These are phyloP conservation scores for Amphiprion clarkii DNA, from an alignment of 2,797 vertebrate genomes.

Conservation along the genomic window DNA sequence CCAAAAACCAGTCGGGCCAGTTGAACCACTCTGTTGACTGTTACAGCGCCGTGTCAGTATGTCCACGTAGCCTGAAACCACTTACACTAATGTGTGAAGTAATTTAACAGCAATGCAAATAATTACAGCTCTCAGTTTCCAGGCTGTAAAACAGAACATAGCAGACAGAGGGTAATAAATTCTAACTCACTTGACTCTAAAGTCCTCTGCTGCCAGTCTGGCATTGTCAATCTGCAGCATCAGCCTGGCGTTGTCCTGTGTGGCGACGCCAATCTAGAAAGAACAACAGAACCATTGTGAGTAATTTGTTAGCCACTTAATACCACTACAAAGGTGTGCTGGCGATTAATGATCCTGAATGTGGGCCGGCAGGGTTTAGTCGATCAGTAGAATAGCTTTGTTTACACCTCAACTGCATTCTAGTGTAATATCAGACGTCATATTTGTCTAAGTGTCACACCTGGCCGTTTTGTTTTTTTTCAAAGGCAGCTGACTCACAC, in stretches of 20 bases:
- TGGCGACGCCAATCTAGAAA: conserved; percentile 73
- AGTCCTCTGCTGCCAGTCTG: conserved; percentile 84
- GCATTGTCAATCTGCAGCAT: conserved; percentile 85
- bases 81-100: not conserved
- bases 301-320: not conserved
- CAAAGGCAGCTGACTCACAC: no score
- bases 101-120: not conserved
- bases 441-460: no score
- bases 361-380: not conserved
- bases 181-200: conserved; percentile 83
- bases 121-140: not conserved
- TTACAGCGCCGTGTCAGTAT: not conserved
- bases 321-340: not conserved
- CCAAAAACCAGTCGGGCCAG: conserved; percentile 60
- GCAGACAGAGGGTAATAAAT: not conserved
- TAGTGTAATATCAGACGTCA: no score
- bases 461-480: no score
- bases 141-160: not conserved
- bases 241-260: conserved; percentile 73
- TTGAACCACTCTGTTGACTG: conserved; percentile 35
- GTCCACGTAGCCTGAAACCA: conserved; percentile 4
- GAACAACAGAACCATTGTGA: not conserved
- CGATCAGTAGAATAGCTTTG: not conserved
- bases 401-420: not conserved
- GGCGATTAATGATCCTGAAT: not conserved